Conservation (phyloP, 2,113 vertebrate genomes). For the Pteropus alecto region DNA sequence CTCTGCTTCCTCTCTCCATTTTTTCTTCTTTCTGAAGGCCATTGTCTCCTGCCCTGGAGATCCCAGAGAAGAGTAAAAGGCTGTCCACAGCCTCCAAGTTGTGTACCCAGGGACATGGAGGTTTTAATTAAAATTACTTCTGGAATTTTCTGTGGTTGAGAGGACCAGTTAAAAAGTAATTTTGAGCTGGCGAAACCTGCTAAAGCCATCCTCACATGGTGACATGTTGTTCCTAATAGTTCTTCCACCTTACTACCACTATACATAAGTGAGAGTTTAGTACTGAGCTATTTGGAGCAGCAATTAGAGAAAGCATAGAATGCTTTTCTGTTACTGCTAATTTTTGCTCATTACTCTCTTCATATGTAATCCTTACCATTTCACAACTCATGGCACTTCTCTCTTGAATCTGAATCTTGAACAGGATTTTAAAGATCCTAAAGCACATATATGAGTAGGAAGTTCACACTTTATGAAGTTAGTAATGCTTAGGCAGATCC, state of each 20-base stretch:
- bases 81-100: not conserved
- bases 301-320: accelerated
- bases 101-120: not conserved
- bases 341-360: not conserved
- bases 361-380: not conserved
- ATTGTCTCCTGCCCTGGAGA: not conserved
- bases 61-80: not conserved
- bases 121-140: not conserved
- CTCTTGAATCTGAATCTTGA: not conserved
- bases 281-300: not conserved
- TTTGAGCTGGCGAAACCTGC: not conserved
- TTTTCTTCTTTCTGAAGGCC: not conserved
- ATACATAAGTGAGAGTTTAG: not conserved
- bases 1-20: not conserved
- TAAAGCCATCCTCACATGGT: not conserved
- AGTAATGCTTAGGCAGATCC: accelerated
- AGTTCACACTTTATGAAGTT: too few species aligned
- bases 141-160: not conserved
- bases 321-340: not conserved
- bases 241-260: not conserved
- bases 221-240: not conserved
- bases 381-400: not conserved
- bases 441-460: not conserved
- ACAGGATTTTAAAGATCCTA: not conserved
- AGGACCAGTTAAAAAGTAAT: not conserved